Conservation (phyloP, 1,140 invertebrate genomes). For the Platorchestia sp. region DNA sequence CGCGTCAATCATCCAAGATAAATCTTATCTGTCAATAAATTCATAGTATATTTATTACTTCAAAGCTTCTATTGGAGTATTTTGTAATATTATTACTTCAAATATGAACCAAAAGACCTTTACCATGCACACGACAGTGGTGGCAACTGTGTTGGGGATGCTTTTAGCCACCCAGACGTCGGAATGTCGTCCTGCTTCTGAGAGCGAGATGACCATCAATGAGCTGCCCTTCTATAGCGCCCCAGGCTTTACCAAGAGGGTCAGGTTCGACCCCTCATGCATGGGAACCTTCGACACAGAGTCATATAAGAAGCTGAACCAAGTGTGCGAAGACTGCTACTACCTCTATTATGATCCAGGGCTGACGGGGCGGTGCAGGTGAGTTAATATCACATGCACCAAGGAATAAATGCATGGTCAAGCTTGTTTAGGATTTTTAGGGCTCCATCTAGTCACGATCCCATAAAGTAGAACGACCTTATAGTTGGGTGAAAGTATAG, state of each 20-base stretch:
- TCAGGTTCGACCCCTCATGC: constrained; percentile 3
- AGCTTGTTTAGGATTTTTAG: background rate
- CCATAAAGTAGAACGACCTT: no score
- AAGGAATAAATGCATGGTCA: background rate
- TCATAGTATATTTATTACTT: background rate
- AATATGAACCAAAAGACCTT: background rate
- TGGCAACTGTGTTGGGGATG: background rate
- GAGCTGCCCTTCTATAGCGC: constrained; percentile 2
- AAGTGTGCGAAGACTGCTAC: constrained; percentile 36
- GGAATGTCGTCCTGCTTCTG: background rate
- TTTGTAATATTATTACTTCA: background rate
- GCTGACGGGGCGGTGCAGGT: constrained; percentile 19
- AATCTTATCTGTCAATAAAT: no score
- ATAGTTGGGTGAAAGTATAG: no score
- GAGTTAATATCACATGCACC: background rate
- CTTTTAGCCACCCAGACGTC: background rate
- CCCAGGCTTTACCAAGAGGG: background rate
- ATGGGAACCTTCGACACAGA: background rate
- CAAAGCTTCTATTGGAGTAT: background rate
- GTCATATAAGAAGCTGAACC: background rate
- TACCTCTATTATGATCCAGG: constrained; percentile 16
- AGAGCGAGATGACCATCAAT: constrained; percentile 39
- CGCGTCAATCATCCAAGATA: no score
- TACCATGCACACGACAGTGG: background rate
- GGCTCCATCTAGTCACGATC: background rate